These are phyloP conservation scores for Mamestra brassicae DNA, from an alignment of 2,888 invertebrate genomes.

Conservation along the genomic window DNA sequence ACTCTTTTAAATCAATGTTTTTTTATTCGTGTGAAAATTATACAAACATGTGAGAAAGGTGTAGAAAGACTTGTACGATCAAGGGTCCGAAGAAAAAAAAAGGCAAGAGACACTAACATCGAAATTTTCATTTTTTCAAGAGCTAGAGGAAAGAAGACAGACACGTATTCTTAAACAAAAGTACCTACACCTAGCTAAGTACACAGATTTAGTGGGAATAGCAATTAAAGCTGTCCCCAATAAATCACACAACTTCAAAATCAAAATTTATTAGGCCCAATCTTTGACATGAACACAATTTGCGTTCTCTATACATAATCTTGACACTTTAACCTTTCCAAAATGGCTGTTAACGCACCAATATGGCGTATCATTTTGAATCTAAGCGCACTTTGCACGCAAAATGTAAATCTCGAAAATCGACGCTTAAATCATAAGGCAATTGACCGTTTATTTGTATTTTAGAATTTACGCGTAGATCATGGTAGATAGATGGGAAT, in stretches of 20 bases:
- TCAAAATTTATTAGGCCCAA: conserved; percentile 38
- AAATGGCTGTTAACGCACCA: conserved; percentile 55
- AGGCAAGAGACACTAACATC: too few relatives aligned
- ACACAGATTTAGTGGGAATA: not conserved
- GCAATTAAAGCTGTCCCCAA: conserved; percentile 6
- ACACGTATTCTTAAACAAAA: too few relatives aligned
- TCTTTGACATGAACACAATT: conserved; percentile 48
- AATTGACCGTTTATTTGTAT: conserved; percentile 56
- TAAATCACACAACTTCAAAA: conserved; percentile 40
- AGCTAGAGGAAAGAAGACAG: too few relatives aligned
- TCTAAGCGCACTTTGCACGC: conserved; percentile 59
- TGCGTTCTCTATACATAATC: conserved; percentile 47
- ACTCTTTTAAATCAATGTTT: too few relatives aligned
- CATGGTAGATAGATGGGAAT: conserved; percentile 33
- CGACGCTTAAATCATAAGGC: conserved; percentile 54
- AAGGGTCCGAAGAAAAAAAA: too few relatives aligned
- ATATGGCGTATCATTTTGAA: conserved; percentile 57
- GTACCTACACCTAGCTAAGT: too few relatives aligned
- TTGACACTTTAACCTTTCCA: conserved; percentile 57
- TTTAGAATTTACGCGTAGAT: conserved; percentile 37
- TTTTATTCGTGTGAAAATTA: too few relatives aligned
- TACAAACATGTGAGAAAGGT: too few relatives aligned
- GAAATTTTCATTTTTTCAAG: too few relatives aligned
- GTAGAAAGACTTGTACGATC: too few relatives aligned
- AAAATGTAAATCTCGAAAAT: conserved; percentile 59